Base-by-base conservation (phyloP, 2,113 vertebrate genomes). In the Laterallus jamaicensis region DNA sequence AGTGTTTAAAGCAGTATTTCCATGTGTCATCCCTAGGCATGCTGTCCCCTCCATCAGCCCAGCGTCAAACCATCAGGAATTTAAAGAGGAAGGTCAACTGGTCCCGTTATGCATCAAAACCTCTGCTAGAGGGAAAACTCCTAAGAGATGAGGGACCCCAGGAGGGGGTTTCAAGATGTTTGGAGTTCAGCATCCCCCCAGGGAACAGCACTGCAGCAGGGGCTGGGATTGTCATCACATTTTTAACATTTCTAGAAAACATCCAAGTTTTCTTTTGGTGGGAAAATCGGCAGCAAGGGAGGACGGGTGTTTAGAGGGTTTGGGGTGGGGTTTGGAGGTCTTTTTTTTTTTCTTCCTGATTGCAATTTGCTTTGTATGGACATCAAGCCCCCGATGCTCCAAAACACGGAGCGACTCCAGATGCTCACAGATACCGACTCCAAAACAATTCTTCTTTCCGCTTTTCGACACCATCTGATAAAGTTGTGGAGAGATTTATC, bases 191-290 rank as follows among this genome's bases (percentile, higher is more conserved):
- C 35, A 68, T 68, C 58, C 12, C 92, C 50, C 71, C 54, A 58
- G 92, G 83, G 95, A 75, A 9, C 16, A 40, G 50, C 84, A 42
- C 4, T 92, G 93, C 68, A 91, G 60, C 47, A 80, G 75, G 59
- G 88, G 82, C 86, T 95, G 92, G 88, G 78, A 94, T 80, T 95
- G 94, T 95, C 91, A 95, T 88, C 70, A 86, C 89, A 1, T 95
- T 94, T 86, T 94, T 69, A 90, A 77, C 32, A 29, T 90, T 91
- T 91, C 56, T 85, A 82, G 67, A 69, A 84, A 85, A 47, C 35
- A 58, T 76, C 78, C 91, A 47, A 68, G 55, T 89, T 92, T 85
- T 91, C 69, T 74, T 68, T 81, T 85, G 83, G 89, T 93, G 97
- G 95, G 93, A 96, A 97, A 93, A 87, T 59, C 52, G 40, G 49